Evolutionary conservation across 2,113 vertebrate genomes (phyloP), one percentile per base, ranked within the genome.

Genomic region (Periophthalmus modestus): DNA sequence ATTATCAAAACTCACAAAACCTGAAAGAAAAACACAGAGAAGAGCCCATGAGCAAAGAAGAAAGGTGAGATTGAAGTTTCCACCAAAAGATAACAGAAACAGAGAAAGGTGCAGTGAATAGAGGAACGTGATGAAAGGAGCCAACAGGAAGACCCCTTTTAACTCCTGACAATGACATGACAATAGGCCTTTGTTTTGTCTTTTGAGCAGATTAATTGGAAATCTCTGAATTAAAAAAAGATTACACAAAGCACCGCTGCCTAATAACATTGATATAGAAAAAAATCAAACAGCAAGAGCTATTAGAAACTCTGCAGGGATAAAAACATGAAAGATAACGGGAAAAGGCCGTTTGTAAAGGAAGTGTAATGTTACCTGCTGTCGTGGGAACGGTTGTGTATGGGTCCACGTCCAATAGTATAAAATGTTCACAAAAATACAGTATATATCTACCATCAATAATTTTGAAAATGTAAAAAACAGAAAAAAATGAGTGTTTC

Each of bases 1-100:
- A 93, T 99, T 99, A 95, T 99, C 97, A 91, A 99, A 98, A 94
- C 97, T 99, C 93, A 99, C 97, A 78, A 99, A 99, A 88, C 97
- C 97, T 99, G 88, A 78, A 82, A 88, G 18, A 72, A 77, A 72
- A 85, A 59, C 70, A 81, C 75, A 58, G 50, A 74, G 72, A 46
- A 68, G 69, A 58, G 33, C 34, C 36, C 65, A 65, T 57, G 70
- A 69, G 54, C 66, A 58, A 81, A 77, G 69, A 66, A 58, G 23
- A 71, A 75, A 81, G 72, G 80, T 77, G 63, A 71, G 62, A 68
- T 67, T 46, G 66, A 48, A 67, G 66, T 67, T 67, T 66, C 13
- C 39, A 47, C 13, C 15, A 28, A 67, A 48, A 67, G 66, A 67
- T 67, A 67, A 67, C 39, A 67, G 66, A 67, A 68, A 33, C 69